Base-by-base conservation (phyloP, 2,113 vertebrate genomes). In the Petrocephalus microphthalmus region DNA sequence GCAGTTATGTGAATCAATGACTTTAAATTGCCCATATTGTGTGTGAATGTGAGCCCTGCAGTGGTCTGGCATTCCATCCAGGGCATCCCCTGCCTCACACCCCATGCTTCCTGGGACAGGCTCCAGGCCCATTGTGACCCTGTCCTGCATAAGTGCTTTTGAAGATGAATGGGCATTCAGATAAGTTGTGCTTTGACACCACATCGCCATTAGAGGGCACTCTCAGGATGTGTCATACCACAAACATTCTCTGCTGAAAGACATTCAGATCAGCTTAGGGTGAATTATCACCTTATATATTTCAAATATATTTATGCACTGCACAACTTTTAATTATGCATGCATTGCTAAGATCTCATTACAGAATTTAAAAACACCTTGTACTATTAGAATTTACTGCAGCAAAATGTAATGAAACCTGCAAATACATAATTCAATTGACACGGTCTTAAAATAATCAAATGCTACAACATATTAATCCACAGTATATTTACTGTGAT, bases 161-260 rank as follows among this genome's bases (percentile, higher is more conserved):
- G 37, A 78, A 78, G 71, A 78, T 78, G 71, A 42, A 78, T 42
- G 33, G 29, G 5, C 8, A 52, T 74, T 89, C 47, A 53, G 33
- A 42, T 17, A 53, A 54, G 45, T 7, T 7, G 51, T 88, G 90
- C 74, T 88, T n/a, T 89, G 33, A 85, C 57, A 29, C n/a, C 29
- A 51, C 29, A 37, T 11, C 2, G 51, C 89, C 91, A 91, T 74
- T 60, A 90, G 91, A 90, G 88, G 91, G 91, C 22, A 82, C 67
- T 78, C 53, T 89, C 42, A 89, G 37, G 54, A 88, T 74, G 20
- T 67, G 15, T 88, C 51, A 85, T 84, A 37, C 42, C 42, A 37
- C 2, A 64, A 51, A 37, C 57, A 15, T 37, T 15, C 64, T 37
- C 25, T 57, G 71, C 71, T 42, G 29, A 78, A 78, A 37, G 71